Conservation (phyloP, 2,888 invertebrate genomes). For the Chymomyza fuscimana region DNA sequence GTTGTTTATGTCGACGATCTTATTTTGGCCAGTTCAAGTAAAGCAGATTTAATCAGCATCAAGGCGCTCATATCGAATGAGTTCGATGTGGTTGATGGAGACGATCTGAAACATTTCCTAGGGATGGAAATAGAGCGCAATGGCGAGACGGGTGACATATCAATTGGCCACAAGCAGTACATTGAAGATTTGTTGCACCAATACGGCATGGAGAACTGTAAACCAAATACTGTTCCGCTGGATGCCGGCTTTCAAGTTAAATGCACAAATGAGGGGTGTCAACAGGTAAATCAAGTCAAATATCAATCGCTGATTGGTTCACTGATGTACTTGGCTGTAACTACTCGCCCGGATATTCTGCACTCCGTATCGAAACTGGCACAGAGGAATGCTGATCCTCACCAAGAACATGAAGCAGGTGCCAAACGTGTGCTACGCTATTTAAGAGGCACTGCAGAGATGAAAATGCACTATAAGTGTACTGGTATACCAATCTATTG, state of each 20-base stretch:
- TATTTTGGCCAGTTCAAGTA: slow-evolving; percentile 30
- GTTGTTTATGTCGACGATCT: slow-evolving; percentile 48
- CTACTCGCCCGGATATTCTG: slow-evolving; percentile 38
- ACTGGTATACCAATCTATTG: no score
- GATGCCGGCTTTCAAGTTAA: slow-evolving; percentile 20
- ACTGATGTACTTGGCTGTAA: slow-evolving; percentile 40
- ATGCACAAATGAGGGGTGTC: slow-evolving; percentile 15
- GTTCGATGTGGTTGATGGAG: slow-evolving; percentile 35
- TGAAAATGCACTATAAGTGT: no score
- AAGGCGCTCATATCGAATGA: slow-evolving; percentile 26
- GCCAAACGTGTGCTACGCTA: neutral
- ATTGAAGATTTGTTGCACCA: slow-evolving; percentile 26
- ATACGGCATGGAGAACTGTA: slow-evolving; percentile 17
- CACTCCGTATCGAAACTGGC: slow-evolving; percentile 30
- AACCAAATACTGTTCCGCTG: slow-evolving; percentile 13
- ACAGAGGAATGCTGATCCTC: slow-evolving; percentile 27
- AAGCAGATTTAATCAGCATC: slow-evolving; percentile 24
- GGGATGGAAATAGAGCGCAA: slow-evolving; percentile 39
- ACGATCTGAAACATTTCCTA: slow-evolving; percentile 31
- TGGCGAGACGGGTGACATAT: slow-evolving; percentile 32
- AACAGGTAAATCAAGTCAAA: slow-evolving; percentile 16
- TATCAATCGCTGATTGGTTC: slow-evolving; percentile 40
- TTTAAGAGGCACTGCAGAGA: no score
- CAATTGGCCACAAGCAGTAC: slow-evolving; percentile 32
- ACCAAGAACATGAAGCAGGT: slow-evolving; percentile 29